phyloP scores from a whole-genome alignment of 2,113 vertebrate species.

The Urocitellus parryii region DNA sequence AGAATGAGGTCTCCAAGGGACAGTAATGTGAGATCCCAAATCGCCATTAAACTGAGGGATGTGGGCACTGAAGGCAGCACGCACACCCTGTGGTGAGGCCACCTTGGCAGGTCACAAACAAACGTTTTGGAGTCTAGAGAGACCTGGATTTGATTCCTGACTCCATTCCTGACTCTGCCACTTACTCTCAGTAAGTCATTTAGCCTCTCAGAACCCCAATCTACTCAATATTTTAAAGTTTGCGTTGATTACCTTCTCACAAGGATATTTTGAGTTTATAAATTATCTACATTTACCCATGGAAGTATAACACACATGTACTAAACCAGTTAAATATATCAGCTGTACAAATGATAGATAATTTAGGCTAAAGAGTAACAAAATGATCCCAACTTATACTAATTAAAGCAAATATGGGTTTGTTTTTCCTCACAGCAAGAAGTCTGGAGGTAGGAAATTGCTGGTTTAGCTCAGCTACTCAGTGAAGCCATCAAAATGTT shows the following conservation, averaged over 20 bases:
- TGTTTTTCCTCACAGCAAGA: not conserved
- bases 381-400: not conserved
- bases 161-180: not conserved
- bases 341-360: not conserved
- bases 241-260: not conserved
- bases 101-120: fast-evolving
- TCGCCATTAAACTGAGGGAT: not conserved
- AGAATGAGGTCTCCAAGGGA: not conserved
- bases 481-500: not conserved
- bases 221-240: not conserved
- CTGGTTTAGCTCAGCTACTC: not conserved
- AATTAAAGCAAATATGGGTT: not conserved
- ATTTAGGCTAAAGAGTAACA: constrained; percentile 2
- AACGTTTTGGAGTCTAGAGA: not conserved
- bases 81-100: not conserved
- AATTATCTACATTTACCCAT: not conserved
- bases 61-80: not conserved
- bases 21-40: not conserved
- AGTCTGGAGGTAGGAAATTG: not conserved
- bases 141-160: not conserved
- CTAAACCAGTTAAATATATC: not conserved
- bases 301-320: not conserved
- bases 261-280: not conserved
- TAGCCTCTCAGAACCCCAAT: not conserved
- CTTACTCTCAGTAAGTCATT: not conserved